These are phyloP conservation scores for Butastur rufipennis DNA, from an alignment of 2,113 vertebrate species.

Conservation along the genomic window DNA sequence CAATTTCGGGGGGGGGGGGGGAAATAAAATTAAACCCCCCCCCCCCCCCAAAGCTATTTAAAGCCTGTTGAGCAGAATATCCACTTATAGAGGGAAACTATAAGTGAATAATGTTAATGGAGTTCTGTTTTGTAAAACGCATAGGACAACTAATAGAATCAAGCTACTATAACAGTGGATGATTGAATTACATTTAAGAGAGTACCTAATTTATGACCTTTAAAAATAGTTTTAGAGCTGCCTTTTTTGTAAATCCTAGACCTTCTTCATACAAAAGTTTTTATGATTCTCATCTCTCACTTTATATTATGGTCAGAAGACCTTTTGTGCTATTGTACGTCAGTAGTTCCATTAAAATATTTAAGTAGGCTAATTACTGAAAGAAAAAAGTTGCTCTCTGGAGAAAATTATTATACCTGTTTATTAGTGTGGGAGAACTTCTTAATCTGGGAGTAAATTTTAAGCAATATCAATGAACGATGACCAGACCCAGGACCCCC, in stretches of 20 bases:
- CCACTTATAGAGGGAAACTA: constrained; percentile 47
- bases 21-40: no score
- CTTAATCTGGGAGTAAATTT: constrained; percentile 8
- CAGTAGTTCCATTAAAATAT: constrained; percentile 28
- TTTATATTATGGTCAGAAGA: not conserved
- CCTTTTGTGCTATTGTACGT: not conserved
- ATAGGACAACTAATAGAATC: constrained; percentile 51
- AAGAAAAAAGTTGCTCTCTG: not conserved
- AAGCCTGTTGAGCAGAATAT: constrained; percentile 58
- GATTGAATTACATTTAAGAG: constrained; percentile 56
- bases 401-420: constrained; percentile 10
- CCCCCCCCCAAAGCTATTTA: no score
- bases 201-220: constrained; percentile 51
- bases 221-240: constrained; percentile 25
- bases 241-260: not conserved
- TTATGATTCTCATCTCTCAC: not conserved
- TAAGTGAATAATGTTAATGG: constrained; percentile 55
- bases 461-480: not conserved
- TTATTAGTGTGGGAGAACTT: not conserved
- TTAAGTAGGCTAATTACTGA: constrained; percentile 40
- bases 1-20: constrained; percentile 56
- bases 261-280: not conserved
- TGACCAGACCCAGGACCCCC: not conserved
- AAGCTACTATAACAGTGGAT: constrained; percentile 16
- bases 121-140: constrained; percentile 58